Evolutionary conservation across 2,113 vertebrate genomes (phyloP).

Genomic region (Nycticryphes semicollaris): DNA sequence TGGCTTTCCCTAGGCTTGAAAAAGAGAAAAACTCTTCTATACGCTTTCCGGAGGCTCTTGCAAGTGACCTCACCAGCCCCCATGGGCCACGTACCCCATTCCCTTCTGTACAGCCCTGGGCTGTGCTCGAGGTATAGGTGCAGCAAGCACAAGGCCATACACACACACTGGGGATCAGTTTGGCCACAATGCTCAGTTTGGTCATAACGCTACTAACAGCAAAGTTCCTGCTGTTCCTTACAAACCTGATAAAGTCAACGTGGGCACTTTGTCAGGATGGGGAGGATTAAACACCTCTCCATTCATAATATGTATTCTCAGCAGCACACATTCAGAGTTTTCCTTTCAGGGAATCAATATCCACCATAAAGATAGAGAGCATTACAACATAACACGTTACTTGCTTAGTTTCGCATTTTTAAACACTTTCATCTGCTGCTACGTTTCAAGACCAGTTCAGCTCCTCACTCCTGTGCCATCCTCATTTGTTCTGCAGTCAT

Average conservation of each 20-base stretch:
- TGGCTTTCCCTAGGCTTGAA: background rate
- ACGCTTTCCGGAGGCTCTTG: rapidly evolving
- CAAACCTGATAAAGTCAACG: background rate
- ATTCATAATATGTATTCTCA: background rate
- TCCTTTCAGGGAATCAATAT: background rate
- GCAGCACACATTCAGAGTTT: background rate
- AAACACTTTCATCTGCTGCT: background rate
- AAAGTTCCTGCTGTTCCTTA: background rate
- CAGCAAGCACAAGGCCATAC: rapidly evolving
- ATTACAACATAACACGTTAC: background rate
- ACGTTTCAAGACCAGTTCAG: background rate
- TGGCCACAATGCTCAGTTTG: rapidly evolving
- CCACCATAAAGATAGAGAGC: background rate
- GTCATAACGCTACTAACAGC: rapidly evolving
- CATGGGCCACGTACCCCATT: rapidly evolving
- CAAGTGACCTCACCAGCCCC: rapidly evolving
- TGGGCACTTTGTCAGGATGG: background rate
- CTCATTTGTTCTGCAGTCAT: background rate
- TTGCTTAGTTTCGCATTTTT: background rate
- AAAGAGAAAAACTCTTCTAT: background rate
- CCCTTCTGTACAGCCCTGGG: rapidly evolving
- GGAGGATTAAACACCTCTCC: background rate
- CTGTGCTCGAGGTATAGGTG: background rate
- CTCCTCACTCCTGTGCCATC: background rate
- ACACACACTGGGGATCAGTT: rapidly evolving